Evolutionary conservation across 2,888 invertebrate genomes (phyloP), one percentile per base, ranked within the genome.

Genomic region (Trissoscelio sp.): DNA sequence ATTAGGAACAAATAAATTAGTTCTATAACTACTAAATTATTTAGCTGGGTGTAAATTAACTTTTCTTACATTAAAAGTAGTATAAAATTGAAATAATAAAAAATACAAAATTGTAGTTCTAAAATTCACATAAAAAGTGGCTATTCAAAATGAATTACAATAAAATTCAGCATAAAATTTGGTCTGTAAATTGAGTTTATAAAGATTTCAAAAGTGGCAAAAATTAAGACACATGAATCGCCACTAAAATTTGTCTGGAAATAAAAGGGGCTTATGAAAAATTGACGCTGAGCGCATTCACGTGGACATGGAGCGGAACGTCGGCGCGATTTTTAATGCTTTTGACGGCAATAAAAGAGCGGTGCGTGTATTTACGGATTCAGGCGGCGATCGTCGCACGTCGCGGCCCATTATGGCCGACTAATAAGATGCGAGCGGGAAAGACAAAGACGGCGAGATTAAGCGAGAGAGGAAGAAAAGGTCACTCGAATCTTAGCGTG

Each of bases 321-420:
- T 58, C 75, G 73, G 72, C 57, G 51, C 39, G 55, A 55, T 58
- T 77, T 69, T 57, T 78, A n/a, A 39, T 18, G 69, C 44, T 55
- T 62, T 70, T 66, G 66, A 39, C 69, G 69, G 69, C 73, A 69
- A 83, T 81, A 74, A 81, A 83, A 83, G 77, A 79, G 73, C 73
- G 39, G 24, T 5, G 60, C 86, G 88, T 88, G 89, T 90, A 58
- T 80, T 80, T 90, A 89, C 90, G 88, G 88, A 90, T 90, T 90
- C 90, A 90, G 86, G 82, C 86, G 85, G 85, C 87, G 90, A 89
- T 86, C 86, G 83, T 86, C 88, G 87, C 83, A 81, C 85, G 82
- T 83, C 84, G 82, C 83, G 85, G 74, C 72, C 85, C 83, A 87
- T 87, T 87, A 87, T 87, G 85, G 83, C 74, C 81, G 75, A 55